Evolutionary conservation across 2,797 vertebrate species (phyloP).

Genomic region (Micromesistius poutassou): DNA sequence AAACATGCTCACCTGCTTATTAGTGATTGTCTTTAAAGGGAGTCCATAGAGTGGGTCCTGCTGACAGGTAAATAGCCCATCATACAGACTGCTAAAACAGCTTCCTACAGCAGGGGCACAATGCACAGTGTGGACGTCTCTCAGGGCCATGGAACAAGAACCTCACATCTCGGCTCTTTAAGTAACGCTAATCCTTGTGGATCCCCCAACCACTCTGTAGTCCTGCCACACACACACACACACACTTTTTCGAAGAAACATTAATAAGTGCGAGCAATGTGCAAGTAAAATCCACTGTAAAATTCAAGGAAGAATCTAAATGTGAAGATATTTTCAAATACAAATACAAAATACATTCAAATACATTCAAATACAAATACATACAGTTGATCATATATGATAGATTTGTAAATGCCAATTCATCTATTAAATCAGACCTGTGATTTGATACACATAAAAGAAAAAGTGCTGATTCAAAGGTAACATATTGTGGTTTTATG

Average conservation of each 20-base stretch:
- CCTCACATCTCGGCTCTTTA: constrained; percentile 29
- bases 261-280: constrained; percentile 31
- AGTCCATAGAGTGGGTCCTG: constrained; percentile 32
- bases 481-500: no score
- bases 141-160: constrained; percentile 11
- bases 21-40: background rate
- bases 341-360: no score
- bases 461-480: no score
- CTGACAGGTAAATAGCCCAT: constrained; percentile 46
- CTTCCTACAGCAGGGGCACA: constrained; percentile 20
- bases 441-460: no score
- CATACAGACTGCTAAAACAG: constrained; percentile 22
- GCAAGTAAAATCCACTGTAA: no score
- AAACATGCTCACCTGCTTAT: background rate
- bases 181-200: constrained; percentile 33
- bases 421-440: no score
- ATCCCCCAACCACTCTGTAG: constrained; percentile 33
- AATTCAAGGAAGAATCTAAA: background rate
- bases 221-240: background rate
- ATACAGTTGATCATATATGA: no score
- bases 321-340: no score
- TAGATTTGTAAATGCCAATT: no score
- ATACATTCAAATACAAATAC: no score
- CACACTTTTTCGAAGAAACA: constrained; percentile 16
- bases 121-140: constrained; percentile 11